A percentile compares a stretch with the other conserved stretches of the same genome.
Conservation (phyloP, 2,113 vertebrate genomes). For the Antechinus flavipes region DNA sequence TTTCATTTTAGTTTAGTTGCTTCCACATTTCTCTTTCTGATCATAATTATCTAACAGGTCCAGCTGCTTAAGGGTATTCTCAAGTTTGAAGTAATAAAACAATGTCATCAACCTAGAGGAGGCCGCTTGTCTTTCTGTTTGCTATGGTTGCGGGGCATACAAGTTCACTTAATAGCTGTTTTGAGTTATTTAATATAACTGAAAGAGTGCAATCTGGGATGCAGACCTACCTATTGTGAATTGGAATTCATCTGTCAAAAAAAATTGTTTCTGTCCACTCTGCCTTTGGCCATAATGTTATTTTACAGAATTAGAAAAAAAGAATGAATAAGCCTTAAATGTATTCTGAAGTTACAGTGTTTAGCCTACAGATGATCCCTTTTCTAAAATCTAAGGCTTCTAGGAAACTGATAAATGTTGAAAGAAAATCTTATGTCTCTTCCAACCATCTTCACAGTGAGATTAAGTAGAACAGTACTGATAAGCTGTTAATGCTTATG, state of each 20-base stretch:
- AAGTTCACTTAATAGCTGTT: background rate
- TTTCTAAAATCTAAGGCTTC: background rate
- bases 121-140: background rate
- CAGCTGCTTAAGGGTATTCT: background rate
- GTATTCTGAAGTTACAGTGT: background rate
- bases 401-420: background rate
- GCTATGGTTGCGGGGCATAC: background rate
- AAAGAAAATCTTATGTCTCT: background rate
- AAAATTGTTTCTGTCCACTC: background rate
- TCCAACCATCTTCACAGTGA: background rate
- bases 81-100: constrained; percentile 1
- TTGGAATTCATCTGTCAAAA: background rate
- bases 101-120: background rate
- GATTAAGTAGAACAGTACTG: background rate
- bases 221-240: background rate
- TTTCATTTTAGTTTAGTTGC: background rate
- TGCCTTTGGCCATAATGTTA: background rate
- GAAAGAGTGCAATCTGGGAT: background rate
- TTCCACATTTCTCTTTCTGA: background rate
- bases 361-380: background rate
- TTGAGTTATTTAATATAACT: background rate
- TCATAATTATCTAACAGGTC: background rate
- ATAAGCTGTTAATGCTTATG: background rate
- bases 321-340: background rate
- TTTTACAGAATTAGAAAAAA: background rate